Base-by-base conservation (phyloP, 2,113 vertebrate genomes). In the Otus sunia region DNA sequence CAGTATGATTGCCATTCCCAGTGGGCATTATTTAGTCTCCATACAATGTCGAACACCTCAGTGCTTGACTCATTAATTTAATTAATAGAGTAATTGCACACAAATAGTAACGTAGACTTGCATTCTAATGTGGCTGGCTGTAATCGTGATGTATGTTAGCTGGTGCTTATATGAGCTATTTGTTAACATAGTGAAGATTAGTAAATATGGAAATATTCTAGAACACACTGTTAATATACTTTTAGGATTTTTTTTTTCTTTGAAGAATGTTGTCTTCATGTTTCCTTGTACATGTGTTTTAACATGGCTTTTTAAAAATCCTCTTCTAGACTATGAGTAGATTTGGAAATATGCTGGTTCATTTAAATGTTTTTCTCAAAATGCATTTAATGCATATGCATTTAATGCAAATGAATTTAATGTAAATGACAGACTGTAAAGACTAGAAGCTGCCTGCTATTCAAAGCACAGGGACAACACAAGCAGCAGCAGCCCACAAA, bases 401-500 rank as follows among this genome's bases (percentile, higher is more conserved):
- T 96, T 74, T 85, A 84, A 91, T 88, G 76, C 68, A 94, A 79
- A 91, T 94, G 5, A 59, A 63, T 59, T 64, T 79, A 94, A 74
- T 91, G 86, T 85, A 96, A 94, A 85, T 93, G 27, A 50, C 7
- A 92, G 86, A 88, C 86, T 91, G 78, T 90, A 85, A 94, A 87
- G 88, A 83, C 83, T 90, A 77, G 92, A 88, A 91, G 56, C 71
- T 3, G 86, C 74, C 85, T 94, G 75, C 63, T 92, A 0, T 90
- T 94, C 64, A 58, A 75, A 81, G 84, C 96, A 91, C 67, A 91
- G 73, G 87, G 85, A 81, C 75, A 96, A 79, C 83, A 88, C 76
- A 92, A 92, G 78, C 72, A 86, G 60, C 60, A 95, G 26, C 71
- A 83, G 82, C 94, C 91, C 84, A 96, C 95, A 92, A 91, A 95